These are phyloP conservation scores for Drosophila borealis DNA, from an alignment of 2,888 invertebrate species.

Conservation along the genomic window DNA sequence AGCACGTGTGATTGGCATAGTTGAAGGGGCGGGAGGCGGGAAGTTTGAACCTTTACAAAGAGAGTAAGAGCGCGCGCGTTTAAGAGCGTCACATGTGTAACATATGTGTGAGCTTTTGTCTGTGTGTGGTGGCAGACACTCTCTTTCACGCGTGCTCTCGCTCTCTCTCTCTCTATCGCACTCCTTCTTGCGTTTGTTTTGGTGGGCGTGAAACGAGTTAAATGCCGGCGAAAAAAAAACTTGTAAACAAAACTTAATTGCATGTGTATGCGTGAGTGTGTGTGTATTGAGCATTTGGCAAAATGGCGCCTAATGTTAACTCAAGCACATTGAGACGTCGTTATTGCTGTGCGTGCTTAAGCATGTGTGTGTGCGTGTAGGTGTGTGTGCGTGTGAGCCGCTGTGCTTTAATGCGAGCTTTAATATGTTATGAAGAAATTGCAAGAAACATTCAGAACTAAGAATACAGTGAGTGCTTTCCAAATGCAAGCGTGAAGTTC, in stretches of 20 bases:
- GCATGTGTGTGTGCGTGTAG: constrained; percentile 4
- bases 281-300: constrained; percentile 45
- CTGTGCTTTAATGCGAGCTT: constrained; percentile 42
- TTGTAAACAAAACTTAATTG: constrained; percentile 76
- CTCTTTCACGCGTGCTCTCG: constrained; percentile 5
- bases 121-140: background rate
- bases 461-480: background rate
- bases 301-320: constrained; percentile 65
- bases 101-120: constrained; percentile 22
- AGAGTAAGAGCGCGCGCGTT: constrained; percentile 10
- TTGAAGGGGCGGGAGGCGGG: background rate
- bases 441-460: constrained; percentile 1
- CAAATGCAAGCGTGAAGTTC: too few relatives aligned
- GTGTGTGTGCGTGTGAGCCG: constrained; percentile 6
- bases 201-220: constrained; percentile 73
- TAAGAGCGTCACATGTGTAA: constrained; percentile 42
- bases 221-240: constrained; percentile 65
- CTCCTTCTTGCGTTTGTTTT: constrained; percentile 61
- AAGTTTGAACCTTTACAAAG: constrained; percentile 3
- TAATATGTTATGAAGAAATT: constrained; percentile 17
- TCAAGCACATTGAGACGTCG: constrained; percentile 67
- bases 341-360: constrained; percentile 49
- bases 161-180: constrained; percentile 11
- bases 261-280: constrained; percentile 18
- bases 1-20: constrained; percentile 50